Base-by-base conservation (phyloP, 2,113 vertebrate genomes). In the Podiceps cristatus region DNA sequence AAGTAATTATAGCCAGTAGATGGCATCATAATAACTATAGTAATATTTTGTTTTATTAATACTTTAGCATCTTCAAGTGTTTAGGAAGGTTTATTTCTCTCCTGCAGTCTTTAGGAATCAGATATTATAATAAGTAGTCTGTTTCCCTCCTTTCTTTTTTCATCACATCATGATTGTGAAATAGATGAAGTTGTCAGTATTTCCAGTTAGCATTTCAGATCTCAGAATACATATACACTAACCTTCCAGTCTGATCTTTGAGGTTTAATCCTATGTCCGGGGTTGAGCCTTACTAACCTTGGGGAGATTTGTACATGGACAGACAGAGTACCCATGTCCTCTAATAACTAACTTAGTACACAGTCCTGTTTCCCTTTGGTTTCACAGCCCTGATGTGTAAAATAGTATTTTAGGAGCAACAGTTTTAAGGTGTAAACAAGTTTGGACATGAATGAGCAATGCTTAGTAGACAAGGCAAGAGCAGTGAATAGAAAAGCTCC, bases 1-100 rank as follows among this genome's bases (percentile, higher is more conserved):
- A 81, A 90, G 88, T 90, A 91, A 94, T 93, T 94, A 93, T 59
- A 97, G 53, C 98, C 98, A 98, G 98, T 96, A 98, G 98, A 97
- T 98, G 98, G 98, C 98, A 98, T 98, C 98, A 96, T 98, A 96
- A 97, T 93, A 97, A 93, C 96, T 97, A 63, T 69, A 95, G 96
- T 96, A 95, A 95, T 95, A 92, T 93, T 96, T 90, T 84, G 60
- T 35, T 73, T 66, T 50, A 71, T 29, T 78, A 71, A 88, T 92
- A n/a, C 77, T 93, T 93, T 4, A 11, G 31, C 62, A 93, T 78
- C 66, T 92, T 92, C 52, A 58, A 40, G 10, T 14, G 4, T 64
- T 88, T 58, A 64, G 13, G 29, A 78, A 75, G 27, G 40, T 22
- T 42, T n/a, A 28, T 72, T 82, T 93, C 17, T 82, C 31, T 60